A percentile compares a stretch with the other conserved stretches of the same genome.
Evolutionary conservation across 2,113 vertebrate genomes (phyloP).

Genomic region (Barbus barbus): DNA sequence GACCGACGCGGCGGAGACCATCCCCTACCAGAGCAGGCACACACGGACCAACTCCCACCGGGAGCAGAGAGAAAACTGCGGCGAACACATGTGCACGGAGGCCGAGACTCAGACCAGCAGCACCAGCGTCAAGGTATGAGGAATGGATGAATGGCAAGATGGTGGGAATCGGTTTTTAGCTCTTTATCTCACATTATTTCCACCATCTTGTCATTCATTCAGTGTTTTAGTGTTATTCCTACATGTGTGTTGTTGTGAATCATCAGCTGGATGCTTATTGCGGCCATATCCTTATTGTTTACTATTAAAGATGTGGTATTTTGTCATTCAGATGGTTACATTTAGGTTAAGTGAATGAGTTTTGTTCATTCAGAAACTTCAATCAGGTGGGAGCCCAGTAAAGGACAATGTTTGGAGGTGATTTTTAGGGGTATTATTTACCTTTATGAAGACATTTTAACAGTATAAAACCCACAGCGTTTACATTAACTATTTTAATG

Average conservation of each 20-base stretch:
- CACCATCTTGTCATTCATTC: slow-evolving; percentile 13
- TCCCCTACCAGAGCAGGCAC: slow-evolving; percentile 82
- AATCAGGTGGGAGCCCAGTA: not conserved
- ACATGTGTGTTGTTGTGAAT: not conserved
- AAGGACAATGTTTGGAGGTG: no score
- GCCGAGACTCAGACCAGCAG: slow-evolving; percentile 91
- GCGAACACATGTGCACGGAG: slow-evolving; percentile 79
- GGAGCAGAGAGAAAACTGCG: slow-evolving; percentile 73
- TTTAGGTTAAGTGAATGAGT: not conserved
- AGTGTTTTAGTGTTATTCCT: not conserved
- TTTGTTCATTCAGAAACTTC: not conserved
- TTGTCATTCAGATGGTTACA: not conserved
- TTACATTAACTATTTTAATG: not conserved
- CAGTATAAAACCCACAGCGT: not conserved
- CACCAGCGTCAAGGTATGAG: slow-evolving; percentile 81
- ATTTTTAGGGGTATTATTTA: not conserved
- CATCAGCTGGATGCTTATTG: not conserved
- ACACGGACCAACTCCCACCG: slow-evolving; percentile 74
- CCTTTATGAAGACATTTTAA: not conserved
- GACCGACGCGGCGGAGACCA: slow-evolving; percentile 87
- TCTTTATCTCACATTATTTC: not conserved
- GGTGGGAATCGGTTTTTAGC: not conserved
- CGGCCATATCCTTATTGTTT: not conserved
- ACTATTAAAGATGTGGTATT: not conserved
- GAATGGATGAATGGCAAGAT: not conserved